A percentile compares a stretch with the other conserved stretches of the same genome.
phyloP scores from a whole-genome alignment of 2,797 vertebrate species.

The Sciaenops ocellatus region DNA sequence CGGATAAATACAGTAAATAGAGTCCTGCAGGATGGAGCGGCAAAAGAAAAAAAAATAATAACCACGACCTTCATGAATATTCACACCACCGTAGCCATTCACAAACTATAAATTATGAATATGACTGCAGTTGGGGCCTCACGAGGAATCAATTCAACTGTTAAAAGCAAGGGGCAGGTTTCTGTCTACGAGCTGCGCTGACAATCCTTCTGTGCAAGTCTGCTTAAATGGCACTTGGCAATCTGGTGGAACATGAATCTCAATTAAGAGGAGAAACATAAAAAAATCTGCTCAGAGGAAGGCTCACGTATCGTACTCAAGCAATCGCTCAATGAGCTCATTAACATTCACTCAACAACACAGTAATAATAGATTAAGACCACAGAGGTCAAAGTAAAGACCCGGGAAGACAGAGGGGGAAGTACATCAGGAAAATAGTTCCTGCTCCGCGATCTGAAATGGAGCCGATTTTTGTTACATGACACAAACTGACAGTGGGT shows the following conservation, averaged over 20 bases:
- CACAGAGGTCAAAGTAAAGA: slow-evolving; percentile 2
- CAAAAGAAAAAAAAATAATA: slow-evolving; percentile 45
- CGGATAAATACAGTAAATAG: slow-evolving; percentile 7
- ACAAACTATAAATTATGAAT: slow-evolving; percentile 75
- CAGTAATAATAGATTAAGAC: slow-evolving; percentile 20
- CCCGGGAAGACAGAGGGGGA: slow-evolving; percentile 7
- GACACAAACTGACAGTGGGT: slow-evolving; percentile 31
- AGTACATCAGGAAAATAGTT: slow-evolving; percentile 41
- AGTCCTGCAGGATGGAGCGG: slow-evolving; percentile 26
- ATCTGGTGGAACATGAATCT: slow-evolving; percentile 34
- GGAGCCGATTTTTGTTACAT: slow-evolving; percentile 18
- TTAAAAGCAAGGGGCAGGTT: slow-evolving; percentile 36
- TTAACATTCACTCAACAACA: slow-evolving; percentile 3
- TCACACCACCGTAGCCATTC: slow-evolving; percentile 58
- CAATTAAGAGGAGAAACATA: slow-evolving; percentile 39
- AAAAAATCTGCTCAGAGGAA: slow-evolving; percentile 28
- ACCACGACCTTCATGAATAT: slow-evolving; percentile 64
- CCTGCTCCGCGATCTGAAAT: slow-evolving; percentile 29
- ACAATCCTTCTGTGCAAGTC: slow-evolving; percentile 19
- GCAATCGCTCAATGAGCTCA: background rate
- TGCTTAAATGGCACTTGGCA: slow-evolving; percentile 23
- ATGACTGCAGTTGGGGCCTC: slow-evolving; percentile 6
- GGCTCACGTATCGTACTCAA: background rate
- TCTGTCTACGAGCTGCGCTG: background rate
- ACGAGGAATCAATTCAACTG: slow-evolving; percentile 19